Evolutionary conservation across 2,113 vertebrate species (phyloP).

Genomic region (Cyanoliseus patagonus): DNA sequence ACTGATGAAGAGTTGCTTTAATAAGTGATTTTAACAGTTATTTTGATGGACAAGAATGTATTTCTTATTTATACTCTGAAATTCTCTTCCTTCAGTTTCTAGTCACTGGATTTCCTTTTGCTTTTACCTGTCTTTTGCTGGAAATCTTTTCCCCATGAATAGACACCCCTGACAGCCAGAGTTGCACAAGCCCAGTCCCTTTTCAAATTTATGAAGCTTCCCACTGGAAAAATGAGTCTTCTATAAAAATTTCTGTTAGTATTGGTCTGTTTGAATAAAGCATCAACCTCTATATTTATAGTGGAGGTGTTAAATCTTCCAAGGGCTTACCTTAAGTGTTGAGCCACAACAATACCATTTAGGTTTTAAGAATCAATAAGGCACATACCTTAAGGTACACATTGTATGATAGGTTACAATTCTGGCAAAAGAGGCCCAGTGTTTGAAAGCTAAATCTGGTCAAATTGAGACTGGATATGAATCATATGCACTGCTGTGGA

Average conservation of each 20-base stretch:
- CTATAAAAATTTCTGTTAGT: background rate
- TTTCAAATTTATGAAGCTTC: background rate
- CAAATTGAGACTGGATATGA: background rate
- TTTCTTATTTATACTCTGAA: background rate
- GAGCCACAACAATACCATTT: background rate
- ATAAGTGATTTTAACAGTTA: background rate
- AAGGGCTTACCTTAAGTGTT: background rate
- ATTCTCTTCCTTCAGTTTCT: background rate
- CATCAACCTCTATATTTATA: background rate
- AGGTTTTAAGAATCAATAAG: background rate
- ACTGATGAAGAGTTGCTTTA: background rate
- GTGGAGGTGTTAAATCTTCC: background rate
- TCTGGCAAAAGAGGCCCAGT: background rate
- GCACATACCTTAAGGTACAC: fast-evolving
- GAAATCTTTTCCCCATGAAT: background rate
- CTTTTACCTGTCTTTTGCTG: background rate
- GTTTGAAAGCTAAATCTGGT: background rate
- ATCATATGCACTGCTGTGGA: background rate
- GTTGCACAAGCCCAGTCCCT: background rate
- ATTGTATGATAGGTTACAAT: background rate
- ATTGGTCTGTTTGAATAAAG: background rate
- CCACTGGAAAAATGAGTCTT: background rate
- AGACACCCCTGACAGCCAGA: background rate
- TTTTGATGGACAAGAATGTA: background rate
- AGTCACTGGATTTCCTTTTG: background rate